Evolutionary conservation across 2,888 invertebrate genomes (phyloP).

Genomic region (Calameuta idolon): DNA sequence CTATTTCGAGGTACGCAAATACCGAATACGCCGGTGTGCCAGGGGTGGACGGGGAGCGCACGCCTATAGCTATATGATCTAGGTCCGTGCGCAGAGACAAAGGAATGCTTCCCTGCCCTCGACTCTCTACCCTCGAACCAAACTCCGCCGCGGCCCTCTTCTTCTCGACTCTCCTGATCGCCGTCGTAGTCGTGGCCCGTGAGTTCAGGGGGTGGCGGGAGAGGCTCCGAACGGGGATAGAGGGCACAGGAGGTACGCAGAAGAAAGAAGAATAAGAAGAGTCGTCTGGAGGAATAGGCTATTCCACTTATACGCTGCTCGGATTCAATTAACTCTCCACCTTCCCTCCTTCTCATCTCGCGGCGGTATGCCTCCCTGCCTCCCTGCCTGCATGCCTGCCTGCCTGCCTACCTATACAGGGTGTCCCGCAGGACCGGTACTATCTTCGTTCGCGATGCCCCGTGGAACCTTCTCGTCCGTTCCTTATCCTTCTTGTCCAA

Average conservation of each 20-base stretch:
- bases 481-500: no score
- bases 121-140: constrained; percentile 38
- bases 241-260: constrained; percentile 47
- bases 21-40: constrained; percentile 8
- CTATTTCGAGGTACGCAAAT: constrained; percentile 49
- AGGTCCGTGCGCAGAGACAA: constrained; percentile 62
- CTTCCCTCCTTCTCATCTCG: constrained; percentile 56
- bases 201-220: constrained; percentile 12
- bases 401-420: constrained; percentile 42
- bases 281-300: constrained; percentile 61
- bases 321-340: constrained; percentile 65
- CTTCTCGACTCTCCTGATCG: constrained; percentile 51
- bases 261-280: constrained; percentile 62
- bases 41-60: constrained; percentile 23
- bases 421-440: constrained; percentile 38
- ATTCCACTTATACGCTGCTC: constrained; percentile 67
- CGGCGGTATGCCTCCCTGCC: constrained; percentile 42
- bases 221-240: constrained; percentile 33
- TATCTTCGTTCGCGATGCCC: neutral
- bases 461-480: neutral
- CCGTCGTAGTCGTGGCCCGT: constrained; percentile 35
- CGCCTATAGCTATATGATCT: constrained; percentile 36
- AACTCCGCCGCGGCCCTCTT: constrained; percentile 66
- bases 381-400: constrained; percentile 37
- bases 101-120: constrained; percentile 55